phyloP scores from a whole-genome alignment of 2,888 invertebrate genomes.

The Smittia sp. region DNA sequence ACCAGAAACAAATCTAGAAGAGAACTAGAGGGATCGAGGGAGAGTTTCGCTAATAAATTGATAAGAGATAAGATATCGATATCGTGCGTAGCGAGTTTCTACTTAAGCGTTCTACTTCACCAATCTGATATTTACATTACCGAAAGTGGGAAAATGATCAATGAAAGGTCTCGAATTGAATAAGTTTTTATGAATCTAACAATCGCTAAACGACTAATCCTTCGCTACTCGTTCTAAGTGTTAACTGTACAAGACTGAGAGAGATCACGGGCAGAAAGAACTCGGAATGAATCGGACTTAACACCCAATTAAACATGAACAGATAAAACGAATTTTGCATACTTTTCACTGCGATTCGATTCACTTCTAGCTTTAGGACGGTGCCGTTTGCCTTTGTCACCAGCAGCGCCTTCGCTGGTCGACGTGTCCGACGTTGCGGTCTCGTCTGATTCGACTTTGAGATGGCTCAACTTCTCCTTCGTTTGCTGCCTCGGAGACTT shows the following conservation, averaged over 20 bases:
- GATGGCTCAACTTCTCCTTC: background rate
- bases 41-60: background rate
- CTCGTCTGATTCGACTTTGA: conserved; percentile 1
- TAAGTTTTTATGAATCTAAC: too few relatives aligned
- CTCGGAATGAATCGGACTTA: background rate
- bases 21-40: background rate
- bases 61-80: background rate
- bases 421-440: conserved; percentile 26
- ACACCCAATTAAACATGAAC: conserved; percentile 23
- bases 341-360: conserved; percentile 34
- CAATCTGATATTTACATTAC: too few relatives aligned
- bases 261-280: background rate
- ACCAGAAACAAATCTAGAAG: background rate
- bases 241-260: too few relatives aligned
- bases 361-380: conserved; percentile 31
- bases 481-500: background rate
- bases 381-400: conserved; percentile 22
- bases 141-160: too few relatives aligned
- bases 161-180: too few relatives aligned
- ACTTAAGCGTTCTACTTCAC: too few relatives aligned
- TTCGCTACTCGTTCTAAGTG: too few relatives aligned
- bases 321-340: conserved; percentile 26
- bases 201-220: too few relatives aligned
- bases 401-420: background rate
- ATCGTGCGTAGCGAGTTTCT: too few relatives aligned